Conservation (phyloP, 2,797 vertebrate species). For the Gobio occitaniae region DNA sequence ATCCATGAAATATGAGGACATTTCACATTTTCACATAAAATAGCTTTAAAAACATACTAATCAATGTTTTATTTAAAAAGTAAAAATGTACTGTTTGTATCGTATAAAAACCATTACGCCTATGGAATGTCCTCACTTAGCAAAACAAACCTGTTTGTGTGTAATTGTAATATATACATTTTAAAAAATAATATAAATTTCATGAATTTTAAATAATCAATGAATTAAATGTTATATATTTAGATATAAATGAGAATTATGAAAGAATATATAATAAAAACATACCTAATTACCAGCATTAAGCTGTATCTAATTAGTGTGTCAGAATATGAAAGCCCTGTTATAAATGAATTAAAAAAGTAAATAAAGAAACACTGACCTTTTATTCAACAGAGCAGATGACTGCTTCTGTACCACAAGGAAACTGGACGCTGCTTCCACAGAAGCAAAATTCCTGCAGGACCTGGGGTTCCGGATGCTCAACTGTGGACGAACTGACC, state of each 20-base stretch:
- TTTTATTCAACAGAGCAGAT: slow-evolving; percentile 73
- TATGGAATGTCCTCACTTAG: no score
- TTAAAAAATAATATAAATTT: background rate
- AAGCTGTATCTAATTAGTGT: slow-evolving; percentile 26
- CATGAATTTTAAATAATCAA: background rate
- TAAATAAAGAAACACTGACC: background rate
- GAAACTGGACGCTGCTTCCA: slow-evolving; percentile 80
- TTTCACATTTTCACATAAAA: no score
- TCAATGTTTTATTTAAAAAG: no score
- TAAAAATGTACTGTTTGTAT: no score
- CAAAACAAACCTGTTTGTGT: no score
- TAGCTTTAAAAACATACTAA: no score
- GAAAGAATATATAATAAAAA: slow-evolving; percentile 5
- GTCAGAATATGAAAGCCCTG: slow-evolving; percentile 13
- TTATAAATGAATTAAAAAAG: background rate
- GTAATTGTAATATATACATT: background rate
- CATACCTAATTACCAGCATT: background rate
- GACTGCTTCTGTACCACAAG: slow-evolving; percentile 80
- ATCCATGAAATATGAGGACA: no score
- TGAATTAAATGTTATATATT: background rate
- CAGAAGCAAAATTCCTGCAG: slow-evolving; percentile 83
- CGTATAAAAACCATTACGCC: no score
- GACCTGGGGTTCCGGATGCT: slow-evolving; percentile 86
- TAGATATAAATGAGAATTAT: background rate
- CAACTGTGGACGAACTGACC: slow-evolving; percentile 82